Conservation (phyloP, 2,797 vertebrate genomes). For the Pygocentrus nattereri region DNA sequence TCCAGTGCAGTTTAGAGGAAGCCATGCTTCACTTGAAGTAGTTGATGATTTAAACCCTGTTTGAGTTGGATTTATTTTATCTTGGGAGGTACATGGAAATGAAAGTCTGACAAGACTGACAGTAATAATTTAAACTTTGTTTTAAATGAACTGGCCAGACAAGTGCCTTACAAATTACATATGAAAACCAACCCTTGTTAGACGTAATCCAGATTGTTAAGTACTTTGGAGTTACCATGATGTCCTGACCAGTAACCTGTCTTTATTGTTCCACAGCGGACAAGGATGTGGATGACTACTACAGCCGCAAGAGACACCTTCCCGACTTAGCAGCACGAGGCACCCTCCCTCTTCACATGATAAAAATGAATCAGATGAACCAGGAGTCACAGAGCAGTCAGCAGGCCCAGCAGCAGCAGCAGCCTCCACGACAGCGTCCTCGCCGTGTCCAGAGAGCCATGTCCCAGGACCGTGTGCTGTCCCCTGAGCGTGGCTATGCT, state of each 20-base stretch:
- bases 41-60: too few species aligned
- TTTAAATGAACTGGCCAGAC: not conserved
- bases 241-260: not conserved
- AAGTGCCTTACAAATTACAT: not conserved
- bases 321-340: conserved; percentile 94
- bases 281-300: conserved; percentile 97
- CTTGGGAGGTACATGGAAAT: too few species aligned
- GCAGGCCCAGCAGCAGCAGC: conserved; percentile 72
- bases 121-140: too few species aligned
- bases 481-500: conserved; percentile 83
- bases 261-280: conserved; percentile 82
- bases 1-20: too few species aligned
- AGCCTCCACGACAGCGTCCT: conserved; percentile 86
- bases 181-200: not conserved
- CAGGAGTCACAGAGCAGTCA: conserved; percentile 49
- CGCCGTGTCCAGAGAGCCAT: conserved; percentile 94
- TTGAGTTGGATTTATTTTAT: too few species aligned
- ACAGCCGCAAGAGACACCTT: conserved; percentile 92
- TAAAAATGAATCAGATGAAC: conserved; percentile 89
- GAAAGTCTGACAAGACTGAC: too few species aligned
- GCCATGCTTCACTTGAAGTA: too few species aligned
- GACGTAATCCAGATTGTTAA: not conserved
- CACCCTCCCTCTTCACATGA: conserved; percentile 95
- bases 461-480: conserved; percentile 97
- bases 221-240: not conserved